Evolutionary conservation across 2,797 vertebrate species (phyloP).

Genomic region (Odontamblyopus rebecca): DNA sequence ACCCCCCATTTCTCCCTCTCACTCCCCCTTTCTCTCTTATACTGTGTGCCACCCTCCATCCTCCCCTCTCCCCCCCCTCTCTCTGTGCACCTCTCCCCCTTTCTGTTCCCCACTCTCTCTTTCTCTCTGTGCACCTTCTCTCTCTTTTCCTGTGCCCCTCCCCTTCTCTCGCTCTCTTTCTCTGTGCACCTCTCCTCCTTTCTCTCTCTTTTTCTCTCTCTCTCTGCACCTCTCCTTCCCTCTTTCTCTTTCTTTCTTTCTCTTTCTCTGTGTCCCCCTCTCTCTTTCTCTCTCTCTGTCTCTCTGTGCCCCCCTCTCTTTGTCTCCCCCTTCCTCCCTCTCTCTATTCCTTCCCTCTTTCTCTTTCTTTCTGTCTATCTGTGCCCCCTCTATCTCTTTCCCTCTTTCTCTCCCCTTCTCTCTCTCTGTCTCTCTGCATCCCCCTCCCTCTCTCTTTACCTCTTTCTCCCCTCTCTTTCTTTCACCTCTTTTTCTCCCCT

Average conservation of each 20-base stretch:
- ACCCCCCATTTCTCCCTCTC: conserved; percentile 7
- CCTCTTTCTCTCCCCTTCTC: too few species aligned
- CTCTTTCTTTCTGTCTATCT: conserved; percentile 10
- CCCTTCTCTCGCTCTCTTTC: conserved; percentile 17
- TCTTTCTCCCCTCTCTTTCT: too few species aligned
- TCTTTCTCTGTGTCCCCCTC: background rate
- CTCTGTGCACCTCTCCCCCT: conserved; percentile 14
- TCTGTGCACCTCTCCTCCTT: background rate
- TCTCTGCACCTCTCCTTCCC: too few species aligned
- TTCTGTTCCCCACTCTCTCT: conserved; percentile 7
- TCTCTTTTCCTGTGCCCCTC: conserved; percentile 2
- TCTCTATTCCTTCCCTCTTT: conserved; percentile 4
- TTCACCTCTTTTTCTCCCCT: too few species aligned
- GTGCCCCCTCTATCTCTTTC: too few species aligned
- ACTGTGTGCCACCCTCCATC: too few species aligned
- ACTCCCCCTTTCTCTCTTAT: background rate
- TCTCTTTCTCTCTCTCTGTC: conserved; percentile 20
- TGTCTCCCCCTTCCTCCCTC: too few species aligned
- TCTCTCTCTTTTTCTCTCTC: conserved; percentile 17
- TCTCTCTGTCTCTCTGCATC: too few species aligned
- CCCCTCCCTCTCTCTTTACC: too few species aligned
- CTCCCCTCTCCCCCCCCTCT: conserved; percentile 19
- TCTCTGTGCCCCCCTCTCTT: background rate
- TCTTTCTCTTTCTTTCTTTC: conserved; percentile 20
- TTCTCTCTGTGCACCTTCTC: conserved; percentile 21